Conservation (phyloP, 2,113 vertebrate species). For the Phalacrocorax aristotelis region DNA sequence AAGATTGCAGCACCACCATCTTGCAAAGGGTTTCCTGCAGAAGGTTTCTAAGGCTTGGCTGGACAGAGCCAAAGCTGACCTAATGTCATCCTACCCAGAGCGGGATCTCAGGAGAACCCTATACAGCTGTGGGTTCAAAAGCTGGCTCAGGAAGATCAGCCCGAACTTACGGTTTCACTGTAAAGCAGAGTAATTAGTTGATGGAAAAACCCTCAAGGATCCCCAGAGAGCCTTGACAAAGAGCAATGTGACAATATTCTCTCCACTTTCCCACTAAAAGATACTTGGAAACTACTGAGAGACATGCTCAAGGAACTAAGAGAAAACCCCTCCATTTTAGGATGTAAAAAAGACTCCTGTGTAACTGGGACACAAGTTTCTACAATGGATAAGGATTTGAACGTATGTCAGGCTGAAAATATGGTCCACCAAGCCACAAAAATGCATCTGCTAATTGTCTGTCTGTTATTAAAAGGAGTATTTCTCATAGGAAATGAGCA, state of each 20-base stretch:
- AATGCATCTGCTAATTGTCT: neutral
- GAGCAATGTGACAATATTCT: neutral
- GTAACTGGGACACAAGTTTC: neutral
- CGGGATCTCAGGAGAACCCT: neutral
- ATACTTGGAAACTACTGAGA: neutral
- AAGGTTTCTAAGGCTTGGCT: neutral
- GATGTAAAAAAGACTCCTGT: neutral
- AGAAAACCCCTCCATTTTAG: neutral
- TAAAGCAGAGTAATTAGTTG: neutral
- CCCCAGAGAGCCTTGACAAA: neutral
- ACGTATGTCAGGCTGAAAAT: neutral
- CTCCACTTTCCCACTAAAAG: neutral
- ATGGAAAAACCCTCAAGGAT: neutral
- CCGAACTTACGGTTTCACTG: neutral
- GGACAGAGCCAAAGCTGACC: neutral
- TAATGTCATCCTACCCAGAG: accelerated
- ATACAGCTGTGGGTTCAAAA: neutral
- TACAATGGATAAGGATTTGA: neutral
- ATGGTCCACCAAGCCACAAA: neutral
- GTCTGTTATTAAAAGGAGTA: neutral
- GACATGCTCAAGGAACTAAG: neutral
- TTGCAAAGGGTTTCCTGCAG: neutral
- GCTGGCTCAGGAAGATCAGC: neutral
- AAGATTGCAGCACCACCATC: neutral
- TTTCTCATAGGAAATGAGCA: neutral